Conservation (phyloP, 2,797 vertebrate genomes). For the Sebastes wilsoni region DNA sequence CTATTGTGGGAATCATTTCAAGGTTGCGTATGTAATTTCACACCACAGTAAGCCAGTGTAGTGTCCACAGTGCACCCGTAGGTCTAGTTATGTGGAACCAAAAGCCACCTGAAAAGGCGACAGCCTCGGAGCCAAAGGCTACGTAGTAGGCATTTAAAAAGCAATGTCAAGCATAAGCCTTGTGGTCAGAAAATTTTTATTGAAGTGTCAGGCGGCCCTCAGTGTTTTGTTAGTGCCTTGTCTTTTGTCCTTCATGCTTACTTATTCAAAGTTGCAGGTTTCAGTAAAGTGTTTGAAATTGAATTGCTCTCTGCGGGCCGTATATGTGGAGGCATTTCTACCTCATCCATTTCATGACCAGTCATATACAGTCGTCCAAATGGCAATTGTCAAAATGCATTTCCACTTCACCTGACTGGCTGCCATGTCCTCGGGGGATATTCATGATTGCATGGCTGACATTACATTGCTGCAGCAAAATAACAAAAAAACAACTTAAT, state of each 20-base stretch:
- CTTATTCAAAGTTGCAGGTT: slow-evolving; percentile 37
- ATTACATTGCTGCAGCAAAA: slow-evolving; percentile 3
- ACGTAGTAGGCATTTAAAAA: slow-evolving; percentile 27
- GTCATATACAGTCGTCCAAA: slow-evolving; percentile 23
- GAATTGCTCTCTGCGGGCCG: slow-evolving; percentile 11
- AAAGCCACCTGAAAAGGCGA: slow-evolving; percentile 61
- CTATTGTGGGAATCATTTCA: slow-evolving; percentile 80
- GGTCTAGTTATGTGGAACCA: slow-evolving; percentile 69
- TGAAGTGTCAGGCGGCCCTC: slow-evolving; percentile 14
- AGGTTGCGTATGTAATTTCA: slow-evolving; percentile 81
- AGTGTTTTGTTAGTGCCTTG: not conserved
- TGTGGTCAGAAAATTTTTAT: slow-evolving; percentile 31
- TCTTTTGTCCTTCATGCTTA: slow-evolving; percentile 50
- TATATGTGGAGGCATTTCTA: slow-evolving; percentile 11
- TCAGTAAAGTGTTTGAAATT: slow-evolving; percentile 40
- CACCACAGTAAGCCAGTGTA: slow-evolving; percentile 72
- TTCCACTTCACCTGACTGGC: slow-evolving; percentile 27
- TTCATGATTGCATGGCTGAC: slow-evolving; percentile 18
- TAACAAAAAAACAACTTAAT: not conserved
- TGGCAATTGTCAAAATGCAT: slow-evolving; percentile 27
- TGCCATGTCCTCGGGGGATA: slow-evolving; percentile 14
- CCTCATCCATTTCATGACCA: slow-evolving; percentile 37
- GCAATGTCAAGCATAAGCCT: slow-evolving; percentile 40
- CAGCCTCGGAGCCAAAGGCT: slow-evolving; percentile 28
- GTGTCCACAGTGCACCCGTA: slow-evolving; percentile 64